phyloP scores from a whole-genome alignment of 2,888 invertebrate species.

The Eristalinus aeneus region DNA sequence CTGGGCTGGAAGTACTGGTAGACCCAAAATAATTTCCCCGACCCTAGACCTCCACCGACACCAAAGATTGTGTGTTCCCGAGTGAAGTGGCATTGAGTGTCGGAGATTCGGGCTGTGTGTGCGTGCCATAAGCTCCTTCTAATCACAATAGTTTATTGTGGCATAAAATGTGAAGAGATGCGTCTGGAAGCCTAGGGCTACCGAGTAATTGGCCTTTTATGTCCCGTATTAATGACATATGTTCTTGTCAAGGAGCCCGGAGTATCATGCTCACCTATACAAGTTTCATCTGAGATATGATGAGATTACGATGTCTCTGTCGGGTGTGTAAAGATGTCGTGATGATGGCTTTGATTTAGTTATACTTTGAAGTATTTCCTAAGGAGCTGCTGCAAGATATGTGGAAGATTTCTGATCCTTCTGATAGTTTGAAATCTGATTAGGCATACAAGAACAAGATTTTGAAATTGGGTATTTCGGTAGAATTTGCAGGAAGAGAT shows the following conservation, averaged over 20 bases:
- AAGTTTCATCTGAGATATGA: constrained; percentile 49
- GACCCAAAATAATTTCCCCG: constrained; percentile 60
- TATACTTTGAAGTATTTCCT: constrained; percentile 47
- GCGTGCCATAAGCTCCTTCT: constrained; percentile 67
- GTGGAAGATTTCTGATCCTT: constrained; percentile 25
- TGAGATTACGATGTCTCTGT: constrained; percentile 66
- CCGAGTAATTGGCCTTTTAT: constrained; percentile 57
- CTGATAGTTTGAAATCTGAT: constrained; percentile 29
- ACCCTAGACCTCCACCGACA: background rate
- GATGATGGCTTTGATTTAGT: constrained; percentile 37
- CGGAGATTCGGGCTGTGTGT: constrained; percentile 29
- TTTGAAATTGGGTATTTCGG: background rate
- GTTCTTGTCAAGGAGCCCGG: constrained; percentile 47
- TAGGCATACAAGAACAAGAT: constrained; percentile 25
- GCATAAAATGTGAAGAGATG: constrained; percentile 66
- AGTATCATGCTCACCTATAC: constrained; percentile 44
- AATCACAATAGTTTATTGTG: constrained; percentile 71
- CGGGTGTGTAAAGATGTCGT: constrained; percentile 63
- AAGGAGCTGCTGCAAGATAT: constrained; percentile 30
- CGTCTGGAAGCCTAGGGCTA: constrained; percentile 62
- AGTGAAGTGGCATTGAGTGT: constrained; percentile 52
- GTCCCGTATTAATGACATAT: constrained; percentile 66
- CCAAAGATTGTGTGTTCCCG: constrained; percentile 7
- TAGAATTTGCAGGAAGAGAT: background rate
- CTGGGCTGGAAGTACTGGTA: constrained; percentile 30